Evolutionary conservation across 2,888 invertebrate species (phyloP).

Genomic region (Pristionchus entomophagus): DNA sequence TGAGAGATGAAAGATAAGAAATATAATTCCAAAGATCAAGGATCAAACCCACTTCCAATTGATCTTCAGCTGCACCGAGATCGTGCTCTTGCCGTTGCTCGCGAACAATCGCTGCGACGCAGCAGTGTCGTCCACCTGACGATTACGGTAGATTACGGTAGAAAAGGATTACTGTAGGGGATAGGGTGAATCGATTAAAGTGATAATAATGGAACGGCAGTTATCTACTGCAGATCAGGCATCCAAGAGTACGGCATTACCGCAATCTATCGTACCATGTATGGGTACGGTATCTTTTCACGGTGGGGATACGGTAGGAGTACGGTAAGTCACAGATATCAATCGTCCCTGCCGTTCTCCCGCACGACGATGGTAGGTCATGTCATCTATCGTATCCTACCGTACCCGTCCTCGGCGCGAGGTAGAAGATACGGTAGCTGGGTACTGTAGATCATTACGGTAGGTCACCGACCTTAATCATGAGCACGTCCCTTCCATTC

Average conservation of each 20-base stretch:
- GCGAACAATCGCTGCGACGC: background rate
- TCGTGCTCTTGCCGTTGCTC: background rate
- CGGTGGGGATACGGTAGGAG: background rate
- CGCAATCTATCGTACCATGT: background rate
- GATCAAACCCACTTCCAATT: background rate
- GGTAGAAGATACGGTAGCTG: background rate
- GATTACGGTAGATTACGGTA: too few species aligned
- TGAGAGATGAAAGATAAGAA: background rate
- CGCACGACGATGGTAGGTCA: background rate
- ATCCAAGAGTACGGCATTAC: too few species aligned
- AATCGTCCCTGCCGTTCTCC: too few species aligned
- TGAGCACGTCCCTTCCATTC: slow-evolving; percentile 28
- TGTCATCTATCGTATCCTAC: background rate
- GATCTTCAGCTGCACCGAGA: slow-evolving; percentile 15
- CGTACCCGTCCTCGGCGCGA: background rate
- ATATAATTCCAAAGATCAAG: background rate
- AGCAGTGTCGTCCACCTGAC: slow-evolving; percentile 15
- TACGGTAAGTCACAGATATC: background rate
- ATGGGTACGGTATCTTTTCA: background rate
- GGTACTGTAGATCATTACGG: background rate
- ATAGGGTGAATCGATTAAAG: background rate
- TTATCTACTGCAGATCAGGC: background rate
- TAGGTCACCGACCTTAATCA: slow-evolving; percentile 3
- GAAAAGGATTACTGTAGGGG: background rate
- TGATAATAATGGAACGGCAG: background rate